A percentile compares a stretch with the other conserved stretches of the same genome.
Conservation (phyloP, 1,140 invertebrate genomes). For the Acarapis woodi region DNA sequence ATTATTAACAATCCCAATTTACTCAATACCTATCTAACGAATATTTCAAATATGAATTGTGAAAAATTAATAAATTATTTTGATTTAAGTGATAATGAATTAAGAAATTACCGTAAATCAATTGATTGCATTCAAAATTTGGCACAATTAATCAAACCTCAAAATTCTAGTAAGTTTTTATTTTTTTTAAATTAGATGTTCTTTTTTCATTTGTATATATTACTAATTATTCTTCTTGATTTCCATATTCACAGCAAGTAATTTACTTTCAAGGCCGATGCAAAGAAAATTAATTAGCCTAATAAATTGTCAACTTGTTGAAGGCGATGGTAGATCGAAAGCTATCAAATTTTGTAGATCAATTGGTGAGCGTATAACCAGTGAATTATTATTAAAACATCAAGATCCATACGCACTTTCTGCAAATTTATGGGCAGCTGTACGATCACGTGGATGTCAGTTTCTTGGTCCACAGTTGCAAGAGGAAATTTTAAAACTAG, state of each 20-base stretch:
- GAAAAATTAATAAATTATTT: too few species aligned
- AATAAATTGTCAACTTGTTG: conserved; percentile 66
- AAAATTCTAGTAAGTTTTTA: background rate
- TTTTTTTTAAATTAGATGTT: background rate
- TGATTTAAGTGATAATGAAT: background rate
- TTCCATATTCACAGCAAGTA: background rate
- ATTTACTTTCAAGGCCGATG: conserved; percentile 52
- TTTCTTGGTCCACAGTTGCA: conserved; percentile 61
- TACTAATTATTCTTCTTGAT: too few species aligned
- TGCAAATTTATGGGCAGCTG: conserved; percentile 83
- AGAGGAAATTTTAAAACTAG: conserved; percentile 22
- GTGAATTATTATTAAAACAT: conserved; percentile 75
- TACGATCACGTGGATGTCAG: conserved; percentile 80
- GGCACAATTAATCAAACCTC: conserved; percentile 2
- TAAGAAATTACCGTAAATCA: conserved; percentile 1
- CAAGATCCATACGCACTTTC: conserved; percentile 50
- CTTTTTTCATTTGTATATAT: background rate
- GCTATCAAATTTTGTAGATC: conserved; percentile 57
- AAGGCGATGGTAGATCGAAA: conserved; percentile 30
- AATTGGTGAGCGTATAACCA: conserved; percentile 71
- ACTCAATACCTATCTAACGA: too few species aligned
- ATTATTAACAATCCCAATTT: background rate
- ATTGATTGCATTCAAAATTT: conserved; percentile 2
- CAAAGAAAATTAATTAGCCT: conserved; percentile 73
- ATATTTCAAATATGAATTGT: too few species aligned